A percentile compares a stretch with the other conserved stretches of the same genome.
These are phyloP conservation scores for Orbicella faveolata DNA, from an alignment of 64 coral and sea anemone genomes.

Conservation along the genomic window DNA sequence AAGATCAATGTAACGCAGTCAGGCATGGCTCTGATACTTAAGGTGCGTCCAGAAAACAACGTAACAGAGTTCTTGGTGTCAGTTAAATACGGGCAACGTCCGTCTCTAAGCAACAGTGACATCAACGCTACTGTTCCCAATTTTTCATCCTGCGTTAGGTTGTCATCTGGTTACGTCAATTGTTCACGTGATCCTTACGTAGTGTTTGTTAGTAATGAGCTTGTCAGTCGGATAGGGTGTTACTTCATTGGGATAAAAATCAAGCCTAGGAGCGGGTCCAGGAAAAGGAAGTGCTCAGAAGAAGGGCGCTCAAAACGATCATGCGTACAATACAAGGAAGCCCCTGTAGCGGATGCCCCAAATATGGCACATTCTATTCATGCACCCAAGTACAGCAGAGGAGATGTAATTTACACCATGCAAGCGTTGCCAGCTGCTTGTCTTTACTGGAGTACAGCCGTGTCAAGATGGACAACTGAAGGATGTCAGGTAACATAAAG, in stretches of 20 bases:
- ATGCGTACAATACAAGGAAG: slow-evolving; percentile 12
- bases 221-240: neutral
- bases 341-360: neutral
- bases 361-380: neutral
- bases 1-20: neutral
- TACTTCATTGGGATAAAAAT: slow-evolving; percentile 22
- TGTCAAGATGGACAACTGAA: slow-evolving; percentile 20
- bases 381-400: neutral
- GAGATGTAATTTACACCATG: slow-evolving; percentile 11
- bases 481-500: slow-evolving; percentile 28
- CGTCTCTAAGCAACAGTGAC: neutral
- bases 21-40: slow-evolving; percentile 26
- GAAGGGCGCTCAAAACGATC: slow-evolving; percentile 1
- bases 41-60: slow-evolving; percentile 32
- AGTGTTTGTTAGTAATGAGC: neutral
- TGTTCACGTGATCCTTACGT: slow-evolving; percentile 6
- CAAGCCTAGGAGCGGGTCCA: neutral
- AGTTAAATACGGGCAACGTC: slow-evolving; percentile 13
- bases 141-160: slow-evolving; percentile 1
- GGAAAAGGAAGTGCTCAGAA: neutral
- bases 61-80: neutral
- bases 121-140: neutral
- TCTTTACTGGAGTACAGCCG: slow-evolving; percentile 20
- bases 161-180: neutral
- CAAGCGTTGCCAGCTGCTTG: slow-evolving; percentile 27